Evolutionary conservation across 2,888 invertebrate genomes (phyloP).

Genomic region (Capitulum mitella): DNA sequence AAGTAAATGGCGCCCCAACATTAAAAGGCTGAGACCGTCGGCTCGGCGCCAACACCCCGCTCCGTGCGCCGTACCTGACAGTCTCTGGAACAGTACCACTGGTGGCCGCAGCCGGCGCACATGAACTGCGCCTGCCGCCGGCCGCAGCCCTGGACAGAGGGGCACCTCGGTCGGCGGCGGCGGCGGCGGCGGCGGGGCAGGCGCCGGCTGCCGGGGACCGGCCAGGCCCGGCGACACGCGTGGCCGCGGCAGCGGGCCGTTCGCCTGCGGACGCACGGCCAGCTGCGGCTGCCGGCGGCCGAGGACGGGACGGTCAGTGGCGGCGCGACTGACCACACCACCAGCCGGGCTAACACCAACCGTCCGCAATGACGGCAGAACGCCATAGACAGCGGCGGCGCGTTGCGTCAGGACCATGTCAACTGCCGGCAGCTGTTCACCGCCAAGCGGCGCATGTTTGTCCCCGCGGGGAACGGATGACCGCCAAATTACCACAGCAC

Average conservation of each 20-base stretch:
- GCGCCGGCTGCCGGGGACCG: not conserved
- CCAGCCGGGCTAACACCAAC: too few relatives aligned
- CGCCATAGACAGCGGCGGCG: too few relatives aligned
- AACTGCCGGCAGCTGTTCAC: too few relatives aligned
- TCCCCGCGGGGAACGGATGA: too few relatives aligned
- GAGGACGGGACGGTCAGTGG: not conserved
- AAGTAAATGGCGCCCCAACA: too few relatives aligned
- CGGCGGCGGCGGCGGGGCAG: not conserved
- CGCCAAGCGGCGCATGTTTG: too few relatives aligned
- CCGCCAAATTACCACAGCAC: too few relatives aligned
- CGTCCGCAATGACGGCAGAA: too few relatives aligned
- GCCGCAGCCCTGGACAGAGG: slow-evolving; percentile 77
- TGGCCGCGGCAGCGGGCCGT: not conserved
- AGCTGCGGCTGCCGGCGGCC: not conserved
- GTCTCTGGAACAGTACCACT: slow-evolving; percentile 89
- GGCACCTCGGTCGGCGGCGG: slow-evolving; percentile 44
- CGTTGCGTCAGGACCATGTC: too few relatives aligned
- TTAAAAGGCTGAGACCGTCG: too few relatives aligned
- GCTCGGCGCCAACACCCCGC: too few relatives aligned
- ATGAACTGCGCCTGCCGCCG: slow-evolving; percentile 74
- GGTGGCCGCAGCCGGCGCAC: slow-evolving; percentile 82
- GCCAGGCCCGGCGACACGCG: not conserved
- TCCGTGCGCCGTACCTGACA: slow-evolving; percentile 68
- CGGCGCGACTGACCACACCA: too few relatives aligned
- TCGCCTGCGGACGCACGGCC: not conserved